These are phyloP conservation scores for Dicerorhinus sumatrensis DNA, from an alignment of 2,113 vertebrate species.

Conservation along the genomic window DNA sequence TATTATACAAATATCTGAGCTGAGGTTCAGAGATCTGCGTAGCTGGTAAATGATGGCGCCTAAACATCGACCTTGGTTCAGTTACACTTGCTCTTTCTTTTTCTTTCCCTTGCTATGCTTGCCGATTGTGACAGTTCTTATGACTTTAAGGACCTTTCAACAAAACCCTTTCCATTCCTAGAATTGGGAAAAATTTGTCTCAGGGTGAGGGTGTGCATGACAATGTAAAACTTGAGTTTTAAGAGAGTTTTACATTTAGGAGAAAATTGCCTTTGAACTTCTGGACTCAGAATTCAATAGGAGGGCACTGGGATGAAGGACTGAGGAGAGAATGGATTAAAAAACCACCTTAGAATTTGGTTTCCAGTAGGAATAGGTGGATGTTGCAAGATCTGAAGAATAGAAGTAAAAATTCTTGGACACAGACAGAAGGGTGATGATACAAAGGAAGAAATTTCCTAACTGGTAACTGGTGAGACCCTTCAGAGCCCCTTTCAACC, in stretches of 20 bases:
- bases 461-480: not conserved
- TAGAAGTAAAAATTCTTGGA: not conserved
- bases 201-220: not conserved
- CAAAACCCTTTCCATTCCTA: not conserved
- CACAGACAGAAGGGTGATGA: not conserved
- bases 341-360: not conserved
- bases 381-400: not conserved
- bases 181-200: not conserved
- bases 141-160: not conserved
- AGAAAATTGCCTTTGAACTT: slow-evolving; percentile 21
- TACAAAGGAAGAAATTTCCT: not conserved
- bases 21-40: not conserved
- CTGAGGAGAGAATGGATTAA: not conserved
- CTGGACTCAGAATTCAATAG: not conserved
- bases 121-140: not conserved
- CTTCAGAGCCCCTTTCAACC: not conserved
- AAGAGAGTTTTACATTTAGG: not conserved
- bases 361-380: not conserved
- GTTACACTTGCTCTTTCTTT: not conserved
- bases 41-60: not conserved
- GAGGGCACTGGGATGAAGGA: not conserved
- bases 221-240: not conserved
- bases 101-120: not conserved
- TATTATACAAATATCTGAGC: not conserved
- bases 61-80: not conserved